phyloP scores from a whole-genome alignment of 2,888 invertebrate genomes.

The Zygaena filipendulae region DNA sequence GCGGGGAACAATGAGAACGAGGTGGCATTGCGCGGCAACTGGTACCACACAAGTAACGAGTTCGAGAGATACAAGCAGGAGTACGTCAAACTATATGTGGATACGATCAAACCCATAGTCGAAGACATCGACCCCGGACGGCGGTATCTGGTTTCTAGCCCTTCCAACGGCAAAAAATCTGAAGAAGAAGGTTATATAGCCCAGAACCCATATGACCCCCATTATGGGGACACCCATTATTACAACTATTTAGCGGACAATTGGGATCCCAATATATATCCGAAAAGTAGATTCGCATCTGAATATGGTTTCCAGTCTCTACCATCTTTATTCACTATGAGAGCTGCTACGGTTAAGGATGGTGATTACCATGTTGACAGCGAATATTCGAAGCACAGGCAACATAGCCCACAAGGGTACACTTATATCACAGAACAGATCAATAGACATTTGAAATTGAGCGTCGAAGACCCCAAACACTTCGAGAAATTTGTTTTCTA shows the following conservation, averaged over 20 bases:
- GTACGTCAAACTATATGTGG: conserved; percentile 85
- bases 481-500: conserved; percentile 81
- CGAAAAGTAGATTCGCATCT: conserved; percentile 88
- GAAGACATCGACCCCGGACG: conserved; percentile 70
- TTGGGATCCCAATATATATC: conserved; percentile 83
- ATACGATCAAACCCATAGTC: conserved; percentile 76
- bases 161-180: conserved; percentile 84
- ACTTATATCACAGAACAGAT: conserved; percentile 71
- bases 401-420: conserved; percentile 87
- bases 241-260: conserved; percentile 87
- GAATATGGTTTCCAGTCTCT: conserved; percentile 97
- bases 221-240: conserved; percentile 92
- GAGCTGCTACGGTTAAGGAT: conserved; percentile 61
- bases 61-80: conserved; percentile 74
- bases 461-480: conserved; percentile 58
- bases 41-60: conserved; percentile 73
- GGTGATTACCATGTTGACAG: conserved; percentile 66
- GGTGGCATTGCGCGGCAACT: conserved; percentile 83
- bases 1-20: conserved; percentile 99
- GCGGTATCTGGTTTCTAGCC: conserved; percentile 87
- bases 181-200: conserved; percentile 82
- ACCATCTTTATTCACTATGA: conserved; percentile 78
- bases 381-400: conserved; percentile 78
- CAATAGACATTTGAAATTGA: conserved; percentile 69
- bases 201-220: conserved; percentile 77